phyloP scores from a whole-genome alignment of 2,888 invertebrate genomes.

The Agrotis exclamationis region DNA sequence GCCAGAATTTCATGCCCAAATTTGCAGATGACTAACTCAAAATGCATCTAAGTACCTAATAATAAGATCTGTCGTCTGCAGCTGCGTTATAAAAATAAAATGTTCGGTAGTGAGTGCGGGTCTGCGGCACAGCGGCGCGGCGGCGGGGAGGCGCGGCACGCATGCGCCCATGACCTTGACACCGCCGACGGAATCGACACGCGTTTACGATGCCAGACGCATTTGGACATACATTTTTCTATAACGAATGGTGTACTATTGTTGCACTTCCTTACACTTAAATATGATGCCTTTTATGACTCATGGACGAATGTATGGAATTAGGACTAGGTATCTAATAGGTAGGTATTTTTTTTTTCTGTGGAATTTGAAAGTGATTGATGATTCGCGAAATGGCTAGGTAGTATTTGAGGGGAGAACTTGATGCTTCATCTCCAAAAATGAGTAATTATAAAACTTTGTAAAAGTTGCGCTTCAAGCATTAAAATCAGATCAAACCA shows the following conservation, averaged over 20 bases:
- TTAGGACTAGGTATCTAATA: no score
- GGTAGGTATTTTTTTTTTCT: background rate
- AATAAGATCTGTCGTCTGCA: constrained; percentile 52
- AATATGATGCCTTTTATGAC: constrained; percentile 3
- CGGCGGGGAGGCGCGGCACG: constrained; percentile 61
- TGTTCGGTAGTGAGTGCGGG: constrained; percentile 61
- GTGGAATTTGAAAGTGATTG: background rate
- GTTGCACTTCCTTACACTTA: constrained; percentile 11
- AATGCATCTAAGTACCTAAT: constrained; percentile 19
- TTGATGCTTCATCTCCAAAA: background rate
- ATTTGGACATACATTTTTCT: constrained; percentile 14
- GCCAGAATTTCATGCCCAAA: constrained; percentile 5
- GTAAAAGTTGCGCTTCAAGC: background rate
- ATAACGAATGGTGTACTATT: constrained; percentile 23
- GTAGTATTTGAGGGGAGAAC: no score
- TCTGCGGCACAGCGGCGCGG: constrained; percentile 41
- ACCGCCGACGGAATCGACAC: constrained; percentile 65
- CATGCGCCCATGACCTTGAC: constrained; percentile 83
- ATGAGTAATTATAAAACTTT: background rate
- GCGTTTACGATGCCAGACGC: constrained; percentile 29
- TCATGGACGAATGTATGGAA: background rate
- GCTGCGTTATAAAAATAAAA: constrained; percentile 65
- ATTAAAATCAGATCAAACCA: constrained; percentile 1
- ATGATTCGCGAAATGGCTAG: no score
- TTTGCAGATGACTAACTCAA: constrained; percentile 37